Percentiles rank a stretch among this genome's conserved stretches.
These are phyloP conservation scores for Naja naja DNA, from an alignment of 2,113 vertebrate genomes.

Conservation along the genomic window DNA sequence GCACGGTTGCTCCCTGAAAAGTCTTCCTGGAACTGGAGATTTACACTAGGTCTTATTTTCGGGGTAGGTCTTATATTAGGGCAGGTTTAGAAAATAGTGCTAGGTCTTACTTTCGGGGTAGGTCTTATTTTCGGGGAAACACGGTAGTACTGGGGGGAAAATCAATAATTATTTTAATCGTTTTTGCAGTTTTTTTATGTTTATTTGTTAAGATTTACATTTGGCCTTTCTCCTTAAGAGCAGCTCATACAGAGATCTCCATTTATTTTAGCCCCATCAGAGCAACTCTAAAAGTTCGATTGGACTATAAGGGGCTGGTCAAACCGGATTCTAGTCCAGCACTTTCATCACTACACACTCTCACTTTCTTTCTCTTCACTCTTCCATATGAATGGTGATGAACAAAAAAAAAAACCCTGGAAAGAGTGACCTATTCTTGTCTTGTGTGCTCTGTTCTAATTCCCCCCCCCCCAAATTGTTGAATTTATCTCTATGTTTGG, in stretches of 20 bases:
- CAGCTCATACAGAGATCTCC: background rate
- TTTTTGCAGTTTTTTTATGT: slow-evolving; percentile 44
- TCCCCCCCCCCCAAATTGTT: background rate
- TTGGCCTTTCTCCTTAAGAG: background rate
- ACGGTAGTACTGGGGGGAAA: slow-evolving; percentile 9
- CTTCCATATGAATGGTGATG: slow-evolving; percentile 36
- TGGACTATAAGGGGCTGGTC: background rate
- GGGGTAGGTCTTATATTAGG: too few species aligned
- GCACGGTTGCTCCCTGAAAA: too few species aligned
- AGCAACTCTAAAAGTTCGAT: background rate
- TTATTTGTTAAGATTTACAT: background rate
- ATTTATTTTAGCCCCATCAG: background rate
- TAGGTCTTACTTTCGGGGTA: too few species aligned
- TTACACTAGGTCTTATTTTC: too few species aligned
- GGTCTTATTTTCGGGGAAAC: too few species aligned
- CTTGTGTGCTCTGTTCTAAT: slow-evolving; percentile 38
- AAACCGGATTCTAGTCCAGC: background rate
- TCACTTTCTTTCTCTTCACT: slow-evolving; percentile 21
- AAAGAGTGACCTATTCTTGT: slow-evolving; percentile 8
- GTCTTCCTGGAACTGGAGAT: too few species aligned
- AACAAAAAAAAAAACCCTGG: slow-evolving; percentile 6
- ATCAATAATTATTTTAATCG: slow-evolving; percentile 27
- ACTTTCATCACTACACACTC: background rate
- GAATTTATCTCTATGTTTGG: slow-evolving; percentile 15
- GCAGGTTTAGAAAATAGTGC: too few species aligned